Evolutionary conservation across 2,113 vertebrate species (phyloP).

Genomic region (Sterrhoptilus dennistouni): DNA sequence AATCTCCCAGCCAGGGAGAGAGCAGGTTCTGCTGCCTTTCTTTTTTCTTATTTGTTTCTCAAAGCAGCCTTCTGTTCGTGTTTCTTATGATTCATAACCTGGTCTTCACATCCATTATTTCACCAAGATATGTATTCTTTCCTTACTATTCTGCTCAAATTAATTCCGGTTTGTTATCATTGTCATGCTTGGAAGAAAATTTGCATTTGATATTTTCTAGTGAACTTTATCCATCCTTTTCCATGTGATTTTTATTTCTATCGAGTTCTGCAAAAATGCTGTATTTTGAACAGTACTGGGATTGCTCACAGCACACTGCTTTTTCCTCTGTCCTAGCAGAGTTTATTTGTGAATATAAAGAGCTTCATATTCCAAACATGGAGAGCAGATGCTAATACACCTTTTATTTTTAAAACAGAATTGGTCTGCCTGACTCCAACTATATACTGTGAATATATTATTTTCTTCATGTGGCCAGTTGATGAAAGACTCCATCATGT

Average conservation of each 20-base stretch:
- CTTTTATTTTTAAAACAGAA: not conserved
- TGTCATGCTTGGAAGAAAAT: not conserved
- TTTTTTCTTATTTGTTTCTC: not conserved
- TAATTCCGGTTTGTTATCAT: not conserved
- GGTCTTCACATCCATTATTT: not conserved
- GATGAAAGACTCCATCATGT: not conserved
- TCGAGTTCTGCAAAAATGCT: not conserved
- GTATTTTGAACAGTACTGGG: not conserved
- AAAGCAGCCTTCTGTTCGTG: not conserved
- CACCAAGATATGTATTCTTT: not conserved
- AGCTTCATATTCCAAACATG: not conserved
- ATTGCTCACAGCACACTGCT: not conserved
- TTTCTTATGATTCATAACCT: not conserved
- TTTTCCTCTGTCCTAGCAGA: not conserved
- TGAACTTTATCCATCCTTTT: not conserved
- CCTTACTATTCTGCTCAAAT: not conserved
- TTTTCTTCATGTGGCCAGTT: not conserved
- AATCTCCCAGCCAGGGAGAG: not conserved
- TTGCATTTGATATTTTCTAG: not conserved
- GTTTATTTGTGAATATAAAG: not conserved
- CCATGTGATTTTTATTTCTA: not conserved
- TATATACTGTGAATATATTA: not conserved
- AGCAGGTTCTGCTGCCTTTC: not conserved
- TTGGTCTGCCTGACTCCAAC: not conserved
- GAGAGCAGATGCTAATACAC: not conserved